Conservation (phyloP, 1,140 invertebrate genomes). For the Anoplolepis gracilipes region DNA sequence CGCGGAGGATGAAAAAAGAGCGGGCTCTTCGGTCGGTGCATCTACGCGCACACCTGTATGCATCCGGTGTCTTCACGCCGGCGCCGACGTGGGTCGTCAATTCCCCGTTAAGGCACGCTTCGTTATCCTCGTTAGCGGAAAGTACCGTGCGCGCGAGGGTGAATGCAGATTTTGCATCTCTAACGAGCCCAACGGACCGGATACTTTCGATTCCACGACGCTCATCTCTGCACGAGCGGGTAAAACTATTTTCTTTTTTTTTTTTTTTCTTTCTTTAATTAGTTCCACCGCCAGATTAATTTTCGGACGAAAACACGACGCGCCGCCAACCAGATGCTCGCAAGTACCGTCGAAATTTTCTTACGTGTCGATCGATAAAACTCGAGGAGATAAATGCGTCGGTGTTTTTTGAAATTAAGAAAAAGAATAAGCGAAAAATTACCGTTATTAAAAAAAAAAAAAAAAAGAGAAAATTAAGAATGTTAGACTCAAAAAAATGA, state of each 20-base stretch:
- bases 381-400: background rate
- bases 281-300: no score
- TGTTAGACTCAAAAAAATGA: no score
- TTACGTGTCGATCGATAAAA: slow-evolving; percentile 12
- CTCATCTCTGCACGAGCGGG: background rate
- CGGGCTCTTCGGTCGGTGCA: background rate
- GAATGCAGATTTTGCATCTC: slow-evolving; percentile 35
- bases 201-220: slow-evolving; percentile 55
- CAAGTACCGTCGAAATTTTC: background rate
- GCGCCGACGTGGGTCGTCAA: slow-evolving; percentile 50
- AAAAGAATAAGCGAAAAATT: background rate
- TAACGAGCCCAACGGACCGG: slow-evolving; percentile 54
- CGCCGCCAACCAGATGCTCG: slow-evolving; percentile 26
- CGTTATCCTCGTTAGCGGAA: slow-evolving; percentile 67
- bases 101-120: slow-evolving; percentile 69
- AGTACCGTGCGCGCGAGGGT: slow-evolving; percentile 32
- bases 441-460: background rate
- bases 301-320: background rate
- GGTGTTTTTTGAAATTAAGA: background rate
- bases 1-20: slow-evolving; percentile 17
- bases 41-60: background rate
- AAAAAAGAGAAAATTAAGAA: no score
- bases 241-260: background rate
- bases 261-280: no score
- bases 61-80: slow-evolving; percentile 49